phyloP scores from a whole-genome alignment of 2,797 vertebrate genomes.

The Amphiprion clarkii region DNA sequence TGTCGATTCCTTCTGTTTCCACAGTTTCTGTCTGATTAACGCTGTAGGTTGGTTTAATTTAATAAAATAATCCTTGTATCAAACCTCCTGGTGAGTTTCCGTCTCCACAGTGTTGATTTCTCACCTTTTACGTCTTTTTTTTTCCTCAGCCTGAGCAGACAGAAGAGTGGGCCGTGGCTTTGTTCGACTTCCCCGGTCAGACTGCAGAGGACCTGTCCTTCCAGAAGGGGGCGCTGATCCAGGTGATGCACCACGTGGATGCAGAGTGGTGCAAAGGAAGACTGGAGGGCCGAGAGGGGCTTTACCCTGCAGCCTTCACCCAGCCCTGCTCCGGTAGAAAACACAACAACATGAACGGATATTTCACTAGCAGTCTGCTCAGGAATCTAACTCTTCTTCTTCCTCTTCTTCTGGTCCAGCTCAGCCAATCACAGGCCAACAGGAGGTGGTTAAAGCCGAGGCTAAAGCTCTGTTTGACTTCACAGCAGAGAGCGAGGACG shows the following conservation, averaged over 20 bases:
- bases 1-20: too few relatives aligned
- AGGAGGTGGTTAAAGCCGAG: slow-evolving; percentile 11
- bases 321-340: slow-evolving; percentile 54
- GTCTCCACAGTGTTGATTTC: too few relatives aligned
- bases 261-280: slow-evolving; percentile 89
- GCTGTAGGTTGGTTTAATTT: too few relatives aligned
- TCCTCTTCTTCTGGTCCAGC: slow-evolving; percentile 50
- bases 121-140: too few relatives aligned
- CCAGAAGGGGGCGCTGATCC: slow-evolving; percentile 89
- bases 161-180: slow-evolving; percentile 88
- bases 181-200: slow-evolving; percentile 92
- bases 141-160: too few relatives aligned
- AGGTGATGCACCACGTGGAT: slow-evolving; percentile 85
- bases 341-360: too few relatives aligned
- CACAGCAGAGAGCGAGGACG: slow-evolving; percentile 89
- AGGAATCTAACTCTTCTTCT: background rate
- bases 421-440: slow-evolving; percentile 64
- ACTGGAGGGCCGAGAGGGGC: slow-evolving; percentile 88
- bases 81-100: too few relatives aligned
- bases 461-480: slow-evolving; percentile 92
- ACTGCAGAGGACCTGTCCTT: slow-evolving; percentile 91
- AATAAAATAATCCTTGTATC: too few relatives aligned
- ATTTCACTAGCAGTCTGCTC: too few relatives aligned
- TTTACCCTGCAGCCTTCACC: slow-evolving; percentile 89
- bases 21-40: too few relatives aligned